Evolutionary conservation across 2,888 invertebrate species (phyloP).

Genomic region (Patella caerulea): DNA sequence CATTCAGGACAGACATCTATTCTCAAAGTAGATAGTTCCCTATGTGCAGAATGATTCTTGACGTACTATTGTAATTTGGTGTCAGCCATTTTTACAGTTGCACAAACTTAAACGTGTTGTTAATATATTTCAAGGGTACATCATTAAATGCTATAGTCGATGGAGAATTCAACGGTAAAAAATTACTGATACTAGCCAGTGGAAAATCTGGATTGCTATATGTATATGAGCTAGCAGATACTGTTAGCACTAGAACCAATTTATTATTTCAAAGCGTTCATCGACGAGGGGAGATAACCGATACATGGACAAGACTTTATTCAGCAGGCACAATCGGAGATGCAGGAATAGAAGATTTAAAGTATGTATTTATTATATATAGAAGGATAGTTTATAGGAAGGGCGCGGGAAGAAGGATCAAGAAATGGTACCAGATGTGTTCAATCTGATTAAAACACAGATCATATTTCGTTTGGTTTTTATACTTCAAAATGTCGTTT

Average conservation of each 20-base stretch:
- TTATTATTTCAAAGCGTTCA: slow-evolving; percentile 20
- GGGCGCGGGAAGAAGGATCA: too few relatives aligned
- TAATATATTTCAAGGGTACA: slow-evolving; percentile 13
- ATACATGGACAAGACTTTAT: slow-evolving; percentile 14
- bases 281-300: slow-evolving; percentile 6
- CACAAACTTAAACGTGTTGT: background rate
- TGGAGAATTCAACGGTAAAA: background rate
- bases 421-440: too few relatives aligned
- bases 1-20: too few relatives aligned
- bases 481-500: too few relatives aligned
- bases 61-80: too few relatives aligned
- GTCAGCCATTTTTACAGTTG: too few relatives aligned
- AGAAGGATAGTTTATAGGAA: too few relatives aligned
- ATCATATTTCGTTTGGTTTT: too few relatives aligned
- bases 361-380: background rate
- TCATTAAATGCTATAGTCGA: background rate
- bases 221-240: background rate
- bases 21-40: too few relatives aligned
- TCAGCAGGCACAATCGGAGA: slow-evolving; percentile 12
- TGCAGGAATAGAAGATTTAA: slow-evolving; percentile 15
- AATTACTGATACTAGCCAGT: slow-evolving; percentile 1
- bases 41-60: too few relatives aligned
- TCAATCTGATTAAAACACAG: too few relatives aligned
- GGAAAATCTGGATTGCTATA: slow-evolving; percentile 17
- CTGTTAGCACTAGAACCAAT: background rate